A percentile compares a stretch with the other conserved stretches of the same genome.
Evolutionary conservation across 2,113 vertebrate species (phyloP).

Genomic region (Gallinago paraguaiae): DNA sequence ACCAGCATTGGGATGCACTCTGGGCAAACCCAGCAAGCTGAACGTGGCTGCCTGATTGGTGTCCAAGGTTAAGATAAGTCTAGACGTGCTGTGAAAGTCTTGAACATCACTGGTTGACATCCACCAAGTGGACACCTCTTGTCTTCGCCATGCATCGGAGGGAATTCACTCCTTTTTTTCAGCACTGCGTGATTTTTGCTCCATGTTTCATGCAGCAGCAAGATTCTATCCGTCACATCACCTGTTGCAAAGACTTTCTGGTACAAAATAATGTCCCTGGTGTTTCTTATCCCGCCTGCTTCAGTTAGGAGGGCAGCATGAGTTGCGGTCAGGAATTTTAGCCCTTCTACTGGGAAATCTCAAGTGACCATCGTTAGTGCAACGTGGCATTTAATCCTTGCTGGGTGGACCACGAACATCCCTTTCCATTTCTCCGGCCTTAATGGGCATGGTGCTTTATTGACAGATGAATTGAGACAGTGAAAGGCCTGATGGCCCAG

Average conservation of each 20-base stretch:
- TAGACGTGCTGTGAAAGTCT: neutral
- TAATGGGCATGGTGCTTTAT: conserved; percentile 27
- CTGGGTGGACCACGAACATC: neutral
- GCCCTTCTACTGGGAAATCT: neutral
- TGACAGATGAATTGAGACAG: conserved; percentile 63
- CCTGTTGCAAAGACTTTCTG: neutral
- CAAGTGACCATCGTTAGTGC: neutral
- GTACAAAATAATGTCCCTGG: neutral
- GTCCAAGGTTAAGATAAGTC: neutral
- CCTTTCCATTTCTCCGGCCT: conserved; percentile 17
- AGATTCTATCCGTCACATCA: neutral
- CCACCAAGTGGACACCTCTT: accelerated
- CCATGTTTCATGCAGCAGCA: neutral
- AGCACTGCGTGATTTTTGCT: accelerated
- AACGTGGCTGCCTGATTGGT: neutral
- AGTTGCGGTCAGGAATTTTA: neutral
- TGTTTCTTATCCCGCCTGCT: neutral
- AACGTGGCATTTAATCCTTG: neutral
- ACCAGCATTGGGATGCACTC: accelerated
- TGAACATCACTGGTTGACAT: neutral
- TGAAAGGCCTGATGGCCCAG: conserved; percentile 57
- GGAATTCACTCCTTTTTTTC: neutral
- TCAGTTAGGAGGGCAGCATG: accelerated
- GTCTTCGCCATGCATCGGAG: accelerated
- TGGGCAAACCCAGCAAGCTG: neutral